Conservation (phyloP, 1,140 invertebrate species). For the Lutraria rhynchaena region DNA sequence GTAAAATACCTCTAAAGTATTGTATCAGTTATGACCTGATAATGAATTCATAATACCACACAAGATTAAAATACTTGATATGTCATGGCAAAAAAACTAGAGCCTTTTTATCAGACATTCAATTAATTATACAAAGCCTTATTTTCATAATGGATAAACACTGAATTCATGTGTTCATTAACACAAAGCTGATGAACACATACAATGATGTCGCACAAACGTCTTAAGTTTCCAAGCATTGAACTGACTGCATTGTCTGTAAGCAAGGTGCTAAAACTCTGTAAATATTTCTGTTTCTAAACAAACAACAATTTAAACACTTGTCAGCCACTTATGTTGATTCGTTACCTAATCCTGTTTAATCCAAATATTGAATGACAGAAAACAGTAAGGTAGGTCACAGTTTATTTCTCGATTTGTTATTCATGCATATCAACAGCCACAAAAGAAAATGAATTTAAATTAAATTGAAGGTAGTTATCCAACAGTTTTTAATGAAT, state of each 20-base stretch:
- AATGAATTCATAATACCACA: constrained; percentile 4
- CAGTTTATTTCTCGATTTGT: no score
- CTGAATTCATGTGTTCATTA: constrained; percentile 8
- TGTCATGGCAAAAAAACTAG: neutral
- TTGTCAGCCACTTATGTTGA: neutral
- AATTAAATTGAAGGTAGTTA: no score
- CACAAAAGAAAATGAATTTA: no score
- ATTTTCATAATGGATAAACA: constrained; percentile 19
- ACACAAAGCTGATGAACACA: constrained; percentile 1
- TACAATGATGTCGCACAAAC: neutral
- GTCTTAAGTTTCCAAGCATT: no score
- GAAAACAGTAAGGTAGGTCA: no score
- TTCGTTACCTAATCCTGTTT: constrained; percentile 5
- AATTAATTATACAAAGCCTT: constrained; percentile 2
- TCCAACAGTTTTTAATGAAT: no score
- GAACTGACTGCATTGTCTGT: neutral
- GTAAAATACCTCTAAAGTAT: neutral
- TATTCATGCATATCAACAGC: no score
- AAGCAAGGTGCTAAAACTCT: constrained; percentile 2
- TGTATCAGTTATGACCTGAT: constrained; percentile 1
- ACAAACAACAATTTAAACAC: neutral
- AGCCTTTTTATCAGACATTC: no score
- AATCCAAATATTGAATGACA: constrained; percentile 1
- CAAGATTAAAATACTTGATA: constrained; percentile 22
- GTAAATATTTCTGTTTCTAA: constrained; percentile 21